Evolutionary conservation across 1,140 invertebrate genomes (phyloP), one percentile per base, ranked within the genome.

Genomic region (Stratiolaelaps scimitus): DNA sequence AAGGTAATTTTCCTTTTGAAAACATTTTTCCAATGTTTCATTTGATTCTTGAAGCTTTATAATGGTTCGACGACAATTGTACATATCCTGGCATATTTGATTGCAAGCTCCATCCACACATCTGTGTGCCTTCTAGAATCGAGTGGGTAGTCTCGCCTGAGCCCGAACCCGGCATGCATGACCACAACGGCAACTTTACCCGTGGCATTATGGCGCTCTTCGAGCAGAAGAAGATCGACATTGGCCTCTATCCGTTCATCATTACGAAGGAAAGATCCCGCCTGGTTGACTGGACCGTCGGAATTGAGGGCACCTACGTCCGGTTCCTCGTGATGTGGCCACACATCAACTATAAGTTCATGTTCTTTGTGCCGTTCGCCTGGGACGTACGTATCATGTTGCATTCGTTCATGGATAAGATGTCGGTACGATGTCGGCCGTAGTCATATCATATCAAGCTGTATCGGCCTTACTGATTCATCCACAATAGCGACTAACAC

Each of bases 351-450:
- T 0, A 78, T 88, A 43, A 67, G 26, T 72, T 67, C 26, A 75
- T 93, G 0, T 94, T 92, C 72, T 82, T 89, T 40, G 82, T 86
- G 5, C 90, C 90, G 1, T 94, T 89, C 72, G 85, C 85, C 2
- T 76, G 78, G 44, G 70, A 74, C 44, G 74, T 76, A 69, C 73
- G 72, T 68, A n/a, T 2, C 10, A 26, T 60, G 2, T 26, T 29
- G 34, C 34, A 10, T 40, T 10, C 0, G 5, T 40, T 40, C 10
- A 4, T 40, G 34, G 4, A 26, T 68, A 6, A 17, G 7, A 65
- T 20, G 20, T 19, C 2, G 20, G 45, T n/a, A n/a, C 47, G n/a
- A 28, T 43, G 19, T 53, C 47, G n/a, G 34, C 47, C n/a, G n/a
- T 40, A 53, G 1, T 26, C 56, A 17, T 67, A 17, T 65, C 19